Base-by-base conservation (phyloP, 2,888 invertebrate genomes). In the Caenorhabditis uteleia region DNA sequence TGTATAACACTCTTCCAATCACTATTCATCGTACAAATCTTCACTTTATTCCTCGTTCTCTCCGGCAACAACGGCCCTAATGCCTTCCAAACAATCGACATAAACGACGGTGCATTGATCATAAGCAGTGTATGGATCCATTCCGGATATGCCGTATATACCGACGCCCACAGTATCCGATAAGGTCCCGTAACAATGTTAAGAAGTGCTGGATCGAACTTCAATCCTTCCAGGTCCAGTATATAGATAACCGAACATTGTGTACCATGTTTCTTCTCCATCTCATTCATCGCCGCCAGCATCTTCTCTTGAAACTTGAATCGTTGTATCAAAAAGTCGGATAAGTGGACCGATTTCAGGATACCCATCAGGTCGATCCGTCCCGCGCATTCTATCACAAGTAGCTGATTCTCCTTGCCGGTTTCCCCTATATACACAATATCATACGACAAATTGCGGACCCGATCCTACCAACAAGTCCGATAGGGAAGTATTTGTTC, bases 331-430 rank as follows among this genome's bases (percentile, higher is more conserved):
- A 77, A 55, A 50, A 78, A 78, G 38, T 74, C 68, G 26, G 71
- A 70, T 36, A 70, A 43, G 21, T 75, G 78, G 1, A 76, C 75
- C 3, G 71, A 57, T 43, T 75, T 74, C 20, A 78, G 59, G 29
- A 78, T 74, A 25, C 78, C 78, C 62, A 73, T 68, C 43, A 76
- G 51, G 48, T 78, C 77, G 38, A 76, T 76, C 40, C 70, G 55
- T 5, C 77, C 77, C n/a, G 76, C 77, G 45, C 75, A 73, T 53
- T 78, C 77, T 36, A 74, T 70, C 20, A 78, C 75, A 16, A 78
- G 62, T 26, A 77, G 61, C 29, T 66, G 66, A 39, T 75, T 74
- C 14, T 71, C 70, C 18, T 65, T 61, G 14, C 74, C 75, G 8
- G 76, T 70, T 31, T 74, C 73, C 6, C 77, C 76, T 75, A 42